phyloP scores from a whole-genome alignment of 2,113 vertebrate genomes.

The Erythrolamprus reginae region DNA sequence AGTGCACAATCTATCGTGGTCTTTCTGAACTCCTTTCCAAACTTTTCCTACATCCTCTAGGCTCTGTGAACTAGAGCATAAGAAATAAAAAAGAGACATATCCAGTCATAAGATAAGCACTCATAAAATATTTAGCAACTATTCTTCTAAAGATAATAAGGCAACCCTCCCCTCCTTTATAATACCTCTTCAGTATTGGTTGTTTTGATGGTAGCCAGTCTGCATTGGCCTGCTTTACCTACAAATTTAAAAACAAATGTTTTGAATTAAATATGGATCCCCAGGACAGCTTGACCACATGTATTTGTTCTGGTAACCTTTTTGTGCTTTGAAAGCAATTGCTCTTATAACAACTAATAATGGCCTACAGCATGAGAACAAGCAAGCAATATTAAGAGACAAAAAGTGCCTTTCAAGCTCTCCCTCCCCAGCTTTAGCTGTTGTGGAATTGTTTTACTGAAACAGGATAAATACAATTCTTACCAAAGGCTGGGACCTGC shows the following conservation, averaged over 20 bases:
- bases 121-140: rapidly evolving
- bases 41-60: conserved; percentile 80
- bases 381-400: background rate
- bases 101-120: rapidly evolving
- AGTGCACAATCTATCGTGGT: conserved; percentile 71
- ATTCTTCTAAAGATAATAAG: background rate
- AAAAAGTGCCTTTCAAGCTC: background rate
- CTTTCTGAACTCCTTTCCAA: conserved; percentile 76
- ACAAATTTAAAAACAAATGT: conserved; percentile 40
- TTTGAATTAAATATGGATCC: background rate
- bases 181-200: conserved; percentile 83
- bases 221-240: conserved; percentile 84
- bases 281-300: background rate
- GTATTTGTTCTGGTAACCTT: background rate
- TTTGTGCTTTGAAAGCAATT: background rate
- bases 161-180: background rate
- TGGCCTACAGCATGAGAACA: background rate
- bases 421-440: background rate
- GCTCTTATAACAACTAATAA: background rate
- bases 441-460: background rate
- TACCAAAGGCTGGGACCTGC: background rate
- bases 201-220: conserved; percentile 80
- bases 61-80: conserved; percentile 80
- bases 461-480: background rate
- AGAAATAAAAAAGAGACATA: conserved; percentile 9